A percentile compares a stretch with the other conserved stretches of the same genome.
phyloP scores from a whole-genome alignment of 2,113 vertebrate genomes.

The Entomyzon cyanotis region DNA sequence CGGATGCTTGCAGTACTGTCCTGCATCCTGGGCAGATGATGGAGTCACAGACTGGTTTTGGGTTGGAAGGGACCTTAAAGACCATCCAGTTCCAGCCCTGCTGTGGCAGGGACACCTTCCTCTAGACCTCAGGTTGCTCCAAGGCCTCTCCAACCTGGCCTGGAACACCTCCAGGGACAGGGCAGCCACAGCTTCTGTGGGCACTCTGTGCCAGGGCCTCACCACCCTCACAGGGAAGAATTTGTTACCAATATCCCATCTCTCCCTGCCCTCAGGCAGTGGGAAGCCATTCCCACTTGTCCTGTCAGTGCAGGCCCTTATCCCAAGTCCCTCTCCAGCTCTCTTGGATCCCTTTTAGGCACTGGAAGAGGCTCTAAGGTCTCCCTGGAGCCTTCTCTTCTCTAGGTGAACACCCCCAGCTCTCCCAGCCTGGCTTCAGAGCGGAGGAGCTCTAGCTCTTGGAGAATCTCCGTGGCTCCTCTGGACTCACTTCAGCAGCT shows the following conservation, averaged over 20 bases:
- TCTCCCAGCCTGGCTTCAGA: not conserved
- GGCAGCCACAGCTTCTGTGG: not conserved
- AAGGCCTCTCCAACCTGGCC: rapidly evolving
- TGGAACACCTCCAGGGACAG: not conserved
- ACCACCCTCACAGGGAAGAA: rapidly evolving
- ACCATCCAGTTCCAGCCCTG: not conserved
- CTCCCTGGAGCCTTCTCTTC: not conserved
- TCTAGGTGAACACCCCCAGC: not conserved
- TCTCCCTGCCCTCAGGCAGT: not conserved
- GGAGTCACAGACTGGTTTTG: not conserved
- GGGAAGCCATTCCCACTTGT: rapidly evolving
- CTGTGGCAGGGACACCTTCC: not conserved
- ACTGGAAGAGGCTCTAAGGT: rapidly evolving
- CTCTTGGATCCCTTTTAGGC: not conserved
- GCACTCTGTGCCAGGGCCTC: not conserved
- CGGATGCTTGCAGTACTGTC: rapidly evolving
- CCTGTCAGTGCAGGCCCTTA: not conserved
- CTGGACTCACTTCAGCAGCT: not conserved
- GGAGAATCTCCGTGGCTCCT: not conserved
- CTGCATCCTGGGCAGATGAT: not conserved
- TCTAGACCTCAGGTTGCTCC: not conserved
- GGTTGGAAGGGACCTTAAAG: not conserved
- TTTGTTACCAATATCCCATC: rapidly evolving
- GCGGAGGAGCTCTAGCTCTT: not conserved
- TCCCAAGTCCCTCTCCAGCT: not conserved